Base-by-base conservation (phyloP, 2,888 invertebrate genomes). In the Philaethria dido region DNA sequence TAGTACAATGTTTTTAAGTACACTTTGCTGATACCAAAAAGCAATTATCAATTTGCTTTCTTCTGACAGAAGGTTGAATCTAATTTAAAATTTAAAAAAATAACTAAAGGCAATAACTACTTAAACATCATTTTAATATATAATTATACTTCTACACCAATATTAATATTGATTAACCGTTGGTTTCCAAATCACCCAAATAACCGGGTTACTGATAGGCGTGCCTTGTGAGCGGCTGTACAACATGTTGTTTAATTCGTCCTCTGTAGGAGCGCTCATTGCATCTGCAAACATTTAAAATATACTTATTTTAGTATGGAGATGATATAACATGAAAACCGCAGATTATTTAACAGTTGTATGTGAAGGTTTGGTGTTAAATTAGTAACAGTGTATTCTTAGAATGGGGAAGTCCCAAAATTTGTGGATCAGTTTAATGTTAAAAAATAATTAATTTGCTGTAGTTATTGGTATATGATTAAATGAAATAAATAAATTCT, bases 181-280 rank as follows among this genome's bases (percentile, higher is more conserved):
- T 8, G 78, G 74, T 42, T 80, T 75, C 84, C 86, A 90, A 25
- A 89, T 75, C 16, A 90, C 72, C 89, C 89, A 90, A 63, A 87
- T 84, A 0, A 89, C 79, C 0, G 86, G 80, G 2, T 73, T 70
- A 0, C 68, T 74, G 1, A 83, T 72, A 0, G 78, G 69, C 0
- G 72, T 73, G 0, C 77, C 82, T 14, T 66, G 73, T 0, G 83
- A 79, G 1, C 67, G 70, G 3, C 76, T 69, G 69, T 86, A 85
- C n/a, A 90, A 72, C 20, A 78, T 72, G 14, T 76, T 75, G 70
- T 88, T 86, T 4, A 90, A 75, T 1, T 81, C 82, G 2, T 78
- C 73, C 66, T 87, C 85, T 0, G 79, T 78, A 0, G 39, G 4
- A 0, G 79, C 89, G 1, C 70, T 70, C 71, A 83, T 70, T 6